Conservation (phyloP, 2,113 vertebrate species). For the Corapipo altera region DNA sequence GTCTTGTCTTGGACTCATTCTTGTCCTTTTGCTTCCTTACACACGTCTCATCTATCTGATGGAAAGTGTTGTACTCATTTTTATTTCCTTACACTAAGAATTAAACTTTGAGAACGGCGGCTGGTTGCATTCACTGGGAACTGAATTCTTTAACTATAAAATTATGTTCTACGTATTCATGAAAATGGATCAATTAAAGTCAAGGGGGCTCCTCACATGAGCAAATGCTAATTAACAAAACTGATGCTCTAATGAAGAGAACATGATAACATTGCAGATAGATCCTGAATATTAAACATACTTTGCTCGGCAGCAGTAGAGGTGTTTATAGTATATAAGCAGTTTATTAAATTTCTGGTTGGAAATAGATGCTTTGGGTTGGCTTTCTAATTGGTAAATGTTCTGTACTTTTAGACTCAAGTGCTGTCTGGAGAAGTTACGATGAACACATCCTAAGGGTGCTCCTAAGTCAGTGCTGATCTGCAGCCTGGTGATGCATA, state of each 20-base stretch:
- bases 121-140: slow-evolving; percentile 11
- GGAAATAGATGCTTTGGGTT: slow-evolving; percentile 47
- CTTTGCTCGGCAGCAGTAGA: background rate
- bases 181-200: slow-evolving; percentile 67
- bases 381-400: slow-evolving; percentile 43
- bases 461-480: background rate
- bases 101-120: background rate
- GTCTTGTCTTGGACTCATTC: background rate
- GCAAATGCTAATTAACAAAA: slow-evolving; percentile 63
- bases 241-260: slow-evolving; percentile 59
- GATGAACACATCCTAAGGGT: background rate
- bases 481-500: background rate
- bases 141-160: slow-evolving; percentile 45
- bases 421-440: slow-evolving; percentile 27
- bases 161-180: slow-evolving; percentile 56
- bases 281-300: slow-evolving; percentile 57
- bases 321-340: slow-evolving; percentile 43
- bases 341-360: slow-evolving; percentile 45
- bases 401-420: slow-evolving; percentile 15
- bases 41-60: slow-evolving; percentile 16
- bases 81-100: slow-evolving; percentile 35
- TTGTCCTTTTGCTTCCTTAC: background rate
- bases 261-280: slow-evolving; percentile 55
- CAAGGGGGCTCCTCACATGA: slow-evolving; percentile 61
- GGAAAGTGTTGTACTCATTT: slow-evolving; percentile 20